These are phyloP conservation scores for Dromococcyx pavoninus DNA, from an alignment of 2,797 vertebrate species.

Conservation along the genomic window DNA sequence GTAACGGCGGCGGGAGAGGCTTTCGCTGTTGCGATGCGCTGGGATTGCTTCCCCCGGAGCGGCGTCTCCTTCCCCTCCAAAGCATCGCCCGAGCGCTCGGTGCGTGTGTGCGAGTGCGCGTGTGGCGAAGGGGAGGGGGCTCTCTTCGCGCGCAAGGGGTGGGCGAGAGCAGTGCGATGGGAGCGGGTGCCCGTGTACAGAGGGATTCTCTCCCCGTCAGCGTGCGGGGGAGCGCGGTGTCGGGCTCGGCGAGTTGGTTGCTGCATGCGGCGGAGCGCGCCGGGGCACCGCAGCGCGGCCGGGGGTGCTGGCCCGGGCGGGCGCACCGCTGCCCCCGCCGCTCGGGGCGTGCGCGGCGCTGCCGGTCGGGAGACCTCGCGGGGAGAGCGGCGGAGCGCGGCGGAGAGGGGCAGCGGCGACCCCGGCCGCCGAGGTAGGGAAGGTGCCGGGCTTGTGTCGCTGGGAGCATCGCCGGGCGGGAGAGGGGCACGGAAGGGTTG, in stretches of 20 bases:
- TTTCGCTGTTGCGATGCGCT: neutral
- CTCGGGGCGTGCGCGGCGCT: neutral
- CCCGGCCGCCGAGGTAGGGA: constrained; percentile 18
- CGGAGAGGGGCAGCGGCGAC: neutral
- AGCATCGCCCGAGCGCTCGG: neutral
- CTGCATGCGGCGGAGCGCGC: constrained; percentile 26
- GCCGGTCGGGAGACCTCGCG: neutral
- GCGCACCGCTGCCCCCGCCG: neutral
- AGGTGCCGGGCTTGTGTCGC: neutral
- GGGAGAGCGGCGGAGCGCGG: neutral
- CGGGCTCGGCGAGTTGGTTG: neutral
- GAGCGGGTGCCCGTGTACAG: constrained; percentile 29
- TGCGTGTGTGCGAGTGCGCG: neutral
- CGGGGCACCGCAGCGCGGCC: neutral
- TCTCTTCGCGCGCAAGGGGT: neutral
- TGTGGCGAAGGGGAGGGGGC: constrained; percentile 26
- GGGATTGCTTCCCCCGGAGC: neutral
- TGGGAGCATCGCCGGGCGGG: neutral
- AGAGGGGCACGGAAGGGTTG: neutral
- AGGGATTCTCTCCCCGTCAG: constrained; percentile 9
- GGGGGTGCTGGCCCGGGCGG: neutral
- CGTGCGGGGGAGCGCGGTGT: neutral
- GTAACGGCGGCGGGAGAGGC: neutral
- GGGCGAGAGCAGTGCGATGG: constrained; percentile 52
- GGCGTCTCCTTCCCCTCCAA: neutral